These are phyloP conservation scores for Argyra leucocephala DNA, from an alignment of 2,888 invertebrate genomes.

Conservation along the genomic window DNA sequence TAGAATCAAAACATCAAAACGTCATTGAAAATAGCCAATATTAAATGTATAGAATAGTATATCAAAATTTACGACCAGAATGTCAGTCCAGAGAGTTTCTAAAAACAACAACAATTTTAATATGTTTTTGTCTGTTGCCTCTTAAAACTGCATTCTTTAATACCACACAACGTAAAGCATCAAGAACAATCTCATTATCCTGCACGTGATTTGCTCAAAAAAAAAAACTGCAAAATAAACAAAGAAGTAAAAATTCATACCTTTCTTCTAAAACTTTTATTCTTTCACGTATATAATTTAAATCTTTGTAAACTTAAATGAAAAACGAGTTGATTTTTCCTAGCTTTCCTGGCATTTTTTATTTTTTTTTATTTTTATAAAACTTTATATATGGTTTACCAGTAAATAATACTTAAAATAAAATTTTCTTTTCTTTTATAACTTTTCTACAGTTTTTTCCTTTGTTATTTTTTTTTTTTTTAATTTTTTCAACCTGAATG, in stretches of 20 bases:
- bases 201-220: too few species aligned
- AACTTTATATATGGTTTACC: neutral
- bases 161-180: too few species aligned
- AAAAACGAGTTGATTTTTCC: slow-evolving; percentile 3
- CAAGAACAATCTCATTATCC: too few species aligned
- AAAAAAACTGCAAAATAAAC: slow-evolving; percentile 11
- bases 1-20: too few species aligned
- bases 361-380: neutral
- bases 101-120: too few species aligned
- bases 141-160: too few species aligned
- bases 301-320: neutral
- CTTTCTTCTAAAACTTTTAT: neutral
- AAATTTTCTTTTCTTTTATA: neutral
- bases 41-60: too few species aligned
- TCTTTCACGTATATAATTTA: neutral
- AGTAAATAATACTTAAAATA: slow-evolving; percentile 6
- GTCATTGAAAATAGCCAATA: too few species aligned
- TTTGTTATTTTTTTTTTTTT: neutral
- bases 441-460: neutral
- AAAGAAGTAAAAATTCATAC: neutral
- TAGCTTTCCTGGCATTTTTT: neutral
- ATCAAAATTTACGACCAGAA: too few species aligned
- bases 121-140: too few species aligned
- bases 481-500: neutral
- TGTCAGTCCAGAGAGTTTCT: too few species aligned